Evolutionary conservation across 2,797 vertebrate genomes (phyloP), one percentile per base, ranked within the genome.

Genomic region (Betta splendens): DNA sequence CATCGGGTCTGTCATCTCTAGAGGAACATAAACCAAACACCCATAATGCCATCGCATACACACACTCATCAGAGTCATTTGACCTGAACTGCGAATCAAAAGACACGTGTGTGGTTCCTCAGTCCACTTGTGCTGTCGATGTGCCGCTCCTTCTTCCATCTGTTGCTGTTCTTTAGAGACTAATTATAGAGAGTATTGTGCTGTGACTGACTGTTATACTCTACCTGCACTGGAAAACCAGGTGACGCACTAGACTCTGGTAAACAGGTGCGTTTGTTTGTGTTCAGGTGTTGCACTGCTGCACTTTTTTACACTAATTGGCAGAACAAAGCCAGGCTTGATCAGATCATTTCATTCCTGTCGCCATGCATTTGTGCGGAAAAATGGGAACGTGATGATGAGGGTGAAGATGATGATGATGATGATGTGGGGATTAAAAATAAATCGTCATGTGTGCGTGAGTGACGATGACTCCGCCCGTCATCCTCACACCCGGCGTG

Each of bases 171-270:
- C 89, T 87, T 85, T 53, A 29, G 87, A 87, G 87, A 89, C 89
- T 89, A 87, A 90, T 92, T 92, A 90, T 53, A 53, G 66, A 64
- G 71, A 66, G 75, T 85, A 76, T 80, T 87, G 80, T 89, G 82
- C 84, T 89, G 89, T 88, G 86, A 89, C 85, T 83, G 78, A 79
- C 84, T 82, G 69, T 69, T 63, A 64, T 87, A 91, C n/a, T n/a
- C n/a, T n/a, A n/a, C 87, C 89, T 89, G 85, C 73, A 61, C 62
- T 46, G 48, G 77, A 78, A 85, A 69, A 83, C 61, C 79, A 85
- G 85, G 80, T 84, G 82, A 85, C 71, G 81, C 75, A 71, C 71
- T 77, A 62, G 72, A 74, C 77, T 72, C 61, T 66, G 66, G 69
- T 61, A 70, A 86, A 84, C 87, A 88, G 85, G 88, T 89, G 86